Evolutionary conservation across 2,113 vertebrate species (phyloP), one percentile per base, ranked within the genome.

Genomic region (Loxodonta africana): DNA sequence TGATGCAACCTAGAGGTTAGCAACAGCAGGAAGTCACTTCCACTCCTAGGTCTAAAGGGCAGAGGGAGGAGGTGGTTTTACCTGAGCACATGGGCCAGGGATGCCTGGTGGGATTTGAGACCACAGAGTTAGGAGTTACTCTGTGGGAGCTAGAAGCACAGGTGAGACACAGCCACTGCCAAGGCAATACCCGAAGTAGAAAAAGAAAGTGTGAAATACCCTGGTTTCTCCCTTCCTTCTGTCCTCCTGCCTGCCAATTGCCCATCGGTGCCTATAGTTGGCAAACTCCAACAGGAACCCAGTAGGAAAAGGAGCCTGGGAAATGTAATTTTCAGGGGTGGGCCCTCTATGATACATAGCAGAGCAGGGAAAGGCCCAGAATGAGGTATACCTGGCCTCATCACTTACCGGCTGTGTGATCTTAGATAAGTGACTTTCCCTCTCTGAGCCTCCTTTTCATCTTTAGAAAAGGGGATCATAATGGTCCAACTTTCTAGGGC

Each of bases 301-400:
- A 41, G 11, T 17, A 53, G 10, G 73, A 30, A 87, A 67, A 12
- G 93, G 81, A 65, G 23, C 10, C 95, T 96, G 88, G 78, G 63
- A 83, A 87, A 76, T 92, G 88, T 83, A 63, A 76, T 87, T 91
- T 97, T 91, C 10, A 33, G 28, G 44, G 23, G 26, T 18, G 3
- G 48, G 65, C 17, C 11, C 25, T 17, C 53, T 41, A 12, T 3
- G 44, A 84, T 67, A 48, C 8, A 17, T 1, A 80, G 65, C 26
- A 37, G 78, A 80, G 10, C 28, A 57, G 6, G 73, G 41, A 8
- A 65, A 87, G 63, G 60, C 77, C 37, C 5, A 37, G 46, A 85
- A 76, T 76, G 73, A 82, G 65, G 44, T 60, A 37, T 20, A 51
- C 48, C 4, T 37, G 53, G 46, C 51, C 73, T 86, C 37, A 41